phyloP scores from a whole-genome alignment of 2,797 vertebrate species.

The Lutjanus argentimaculatus region DNA sequence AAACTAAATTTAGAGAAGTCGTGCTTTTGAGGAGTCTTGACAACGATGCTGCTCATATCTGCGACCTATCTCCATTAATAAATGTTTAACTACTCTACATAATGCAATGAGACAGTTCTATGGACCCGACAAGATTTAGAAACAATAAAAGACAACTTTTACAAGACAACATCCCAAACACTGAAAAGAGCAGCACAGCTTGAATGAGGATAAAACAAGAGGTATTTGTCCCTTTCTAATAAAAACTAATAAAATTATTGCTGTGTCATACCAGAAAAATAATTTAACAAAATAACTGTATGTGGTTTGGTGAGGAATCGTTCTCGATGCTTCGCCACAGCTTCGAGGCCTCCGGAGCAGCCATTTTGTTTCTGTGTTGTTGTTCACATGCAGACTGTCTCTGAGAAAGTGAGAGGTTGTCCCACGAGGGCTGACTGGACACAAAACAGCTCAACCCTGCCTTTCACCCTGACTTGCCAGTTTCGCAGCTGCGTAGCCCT shows the following conservation, averaged over 20 bases:
- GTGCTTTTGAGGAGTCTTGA: constrained; percentile 16
- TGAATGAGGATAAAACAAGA: neutral
- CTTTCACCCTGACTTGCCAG: neutral
- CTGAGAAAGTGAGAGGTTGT: constrained; percentile 39
- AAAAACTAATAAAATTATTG: neutral
- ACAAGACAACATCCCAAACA: neutral
- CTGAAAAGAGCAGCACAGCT: neutral
- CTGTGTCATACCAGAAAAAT: too few relatives aligned
- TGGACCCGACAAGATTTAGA: neutral
- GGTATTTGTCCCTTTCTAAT: neutral
- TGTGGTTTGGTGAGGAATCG: neutral
- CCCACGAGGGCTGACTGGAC: constrained; percentile 48
- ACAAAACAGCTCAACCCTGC: constrained; percentile 16
- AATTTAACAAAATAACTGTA: too few relatives aligned
- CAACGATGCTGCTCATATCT: neutral
- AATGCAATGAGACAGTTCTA: neutral
- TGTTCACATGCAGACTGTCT: constrained; percentile 3
- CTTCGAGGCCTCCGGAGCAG: constrained; percentile 8
- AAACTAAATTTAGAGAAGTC: constrained; percentile 52
- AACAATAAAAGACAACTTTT: neutral
- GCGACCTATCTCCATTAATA: neutral
- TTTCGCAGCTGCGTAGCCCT: neutral
- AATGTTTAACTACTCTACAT: neutral
- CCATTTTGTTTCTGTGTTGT: constrained; percentile 74
- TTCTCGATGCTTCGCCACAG: neutral